Conservation (phyloP, 2,888 invertebrate species). For the Pachliopta kotzebuea region DNA sequence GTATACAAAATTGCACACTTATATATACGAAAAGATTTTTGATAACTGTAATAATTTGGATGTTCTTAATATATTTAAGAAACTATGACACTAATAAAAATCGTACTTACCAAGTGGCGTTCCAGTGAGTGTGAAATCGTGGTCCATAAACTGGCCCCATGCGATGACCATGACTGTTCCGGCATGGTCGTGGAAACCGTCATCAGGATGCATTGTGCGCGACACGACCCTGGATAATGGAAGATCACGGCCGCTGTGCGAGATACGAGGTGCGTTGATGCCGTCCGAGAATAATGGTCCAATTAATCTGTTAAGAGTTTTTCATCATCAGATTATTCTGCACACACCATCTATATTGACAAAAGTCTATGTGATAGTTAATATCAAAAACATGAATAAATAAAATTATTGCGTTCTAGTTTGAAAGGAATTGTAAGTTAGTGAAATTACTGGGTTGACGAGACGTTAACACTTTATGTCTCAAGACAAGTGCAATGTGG, state of each 20-base stretch:
- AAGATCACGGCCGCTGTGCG: slow-evolving; percentile 87
- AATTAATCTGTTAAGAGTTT: slow-evolving; percentile 78
- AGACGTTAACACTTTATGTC: too few relatives aligned
- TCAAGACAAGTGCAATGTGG: too few relatives aligned
- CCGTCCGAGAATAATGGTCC: slow-evolving; percentile 92
- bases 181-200: slow-evolving; percentile 95
- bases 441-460: too few relatives aligned
- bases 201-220: slow-evolving; percentile 94
- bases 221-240: slow-evolving; percentile 93
- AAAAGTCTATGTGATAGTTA: too few relatives aligned
- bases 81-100: background rate
- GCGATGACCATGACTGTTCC: slow-evolving; percentile 96
- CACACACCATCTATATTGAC: too few relatives aligned
- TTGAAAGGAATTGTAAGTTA: too few relatives aligned
- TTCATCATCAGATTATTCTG: background rate
- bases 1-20: too few relatives aligned
- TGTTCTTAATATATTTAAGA: background rate
- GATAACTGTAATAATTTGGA: too few relatives aligned
- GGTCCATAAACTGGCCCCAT: slow-evolving; percentile 98
- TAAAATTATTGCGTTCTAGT: too few relatives aligned
- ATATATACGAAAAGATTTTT: too few relatives aligned
- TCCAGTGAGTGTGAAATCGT: slow-evolving; percentile 93
- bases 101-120: slow-evolving; percentile 88
- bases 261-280: slow-evolving; percentile 90
- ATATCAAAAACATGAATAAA: too few relatives aligned